Conservation (phyloP, 2,888 invertebrate species). For the Orchestes rusci region DNA sequence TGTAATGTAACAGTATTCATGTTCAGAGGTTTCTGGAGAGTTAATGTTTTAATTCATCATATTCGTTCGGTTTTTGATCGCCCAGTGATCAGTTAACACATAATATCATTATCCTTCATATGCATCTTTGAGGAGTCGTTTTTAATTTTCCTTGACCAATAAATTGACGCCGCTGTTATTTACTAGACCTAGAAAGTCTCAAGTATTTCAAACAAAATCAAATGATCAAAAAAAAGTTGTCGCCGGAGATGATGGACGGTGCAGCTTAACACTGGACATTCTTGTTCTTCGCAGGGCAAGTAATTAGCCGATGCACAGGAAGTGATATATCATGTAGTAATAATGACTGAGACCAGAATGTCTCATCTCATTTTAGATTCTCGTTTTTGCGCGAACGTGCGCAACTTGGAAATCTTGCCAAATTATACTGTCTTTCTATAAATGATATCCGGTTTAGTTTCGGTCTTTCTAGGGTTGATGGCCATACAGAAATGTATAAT, state of each 20-base stretch:
- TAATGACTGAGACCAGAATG: constrained; percentile 40
- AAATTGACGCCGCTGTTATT: too few species aligned
- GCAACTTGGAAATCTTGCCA: constrained; percentile 23
- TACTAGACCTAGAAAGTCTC: too few species aligned
- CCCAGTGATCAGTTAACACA: too few species aligned
- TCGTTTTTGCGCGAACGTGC: constrained; percentile 15
- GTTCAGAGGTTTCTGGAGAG: too few species aligned
- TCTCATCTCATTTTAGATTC: constrained; percentile 14
- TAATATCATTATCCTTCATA: too few species aligned
- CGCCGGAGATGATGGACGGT: constrained; percentile 21
- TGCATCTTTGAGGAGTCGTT: too few species aligned
- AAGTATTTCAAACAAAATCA: too few species aligned
- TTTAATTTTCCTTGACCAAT: too few species aligned
- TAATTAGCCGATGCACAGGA: constrained; percentile 43
- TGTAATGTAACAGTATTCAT: too few species aligned
- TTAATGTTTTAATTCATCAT: too few species aligned
- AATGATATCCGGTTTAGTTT: constrained; percentile 23
- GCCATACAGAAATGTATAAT: too few species aligned
- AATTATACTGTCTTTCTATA: constrained; percentile 18
- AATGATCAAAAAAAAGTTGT: constrained; percentile 13
- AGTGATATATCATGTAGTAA: constrained; percentile 44
- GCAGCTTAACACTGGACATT: constrained; percentile 30
- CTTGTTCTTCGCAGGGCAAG: constrained; percentile 37
- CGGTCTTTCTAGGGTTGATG: background rate
- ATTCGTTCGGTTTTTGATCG: too few species aligned